Evolutionary conservation across 2,113 vertebrate species (phyloP), one percentile per base, ranked within the genome.

Genomic region (Andinoacara biseriatus): DNA sequence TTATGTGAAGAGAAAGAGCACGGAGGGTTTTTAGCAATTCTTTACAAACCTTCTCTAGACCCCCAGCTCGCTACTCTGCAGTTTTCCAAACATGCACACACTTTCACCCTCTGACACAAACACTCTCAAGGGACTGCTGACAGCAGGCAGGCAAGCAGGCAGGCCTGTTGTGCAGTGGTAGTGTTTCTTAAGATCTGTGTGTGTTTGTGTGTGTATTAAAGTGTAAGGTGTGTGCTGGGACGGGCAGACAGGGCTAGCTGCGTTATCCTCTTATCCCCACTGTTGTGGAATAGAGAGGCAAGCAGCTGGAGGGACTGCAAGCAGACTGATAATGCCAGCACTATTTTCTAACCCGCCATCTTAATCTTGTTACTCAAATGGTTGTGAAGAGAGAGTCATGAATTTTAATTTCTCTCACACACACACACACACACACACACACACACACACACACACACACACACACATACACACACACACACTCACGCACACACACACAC

Each of bases 331-430:
- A 99, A 99, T 99, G 97, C 98, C 96, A 95, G 86, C 89, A 88
- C 91, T 98, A 97, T 97, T 99, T 98, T 97, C 97, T 96, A 96
- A 97, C 96, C 97, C 96, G 96, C 97, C 96, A 96, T 99, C 98
- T 98, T 99, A 99, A 99, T 99, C 98, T 99, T 98, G 98, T 99
- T 99, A 99, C 98, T 98, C 97, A 98, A 99, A 99, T 97, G 97
- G 97, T 98, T 96, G 97, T 98, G 97, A 98, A 97, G 98, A 97
- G 97, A 97, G 97, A 99, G 98, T 99, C 98, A 99, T 99, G 98
- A 98, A 99, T 99, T 98, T 99, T 99, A 99, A 99, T 99, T 98
- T 97, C 96, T 96, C 96, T 94, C 93, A 94, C 26, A 43, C 35
- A 63, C 61, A 15, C 13, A 61, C 29, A 35, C 20, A 14, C 95